Base-by-base conservation (phyloP, 2,797 vertebrate genomes). In the Protonibea diacanthus region DNA sequence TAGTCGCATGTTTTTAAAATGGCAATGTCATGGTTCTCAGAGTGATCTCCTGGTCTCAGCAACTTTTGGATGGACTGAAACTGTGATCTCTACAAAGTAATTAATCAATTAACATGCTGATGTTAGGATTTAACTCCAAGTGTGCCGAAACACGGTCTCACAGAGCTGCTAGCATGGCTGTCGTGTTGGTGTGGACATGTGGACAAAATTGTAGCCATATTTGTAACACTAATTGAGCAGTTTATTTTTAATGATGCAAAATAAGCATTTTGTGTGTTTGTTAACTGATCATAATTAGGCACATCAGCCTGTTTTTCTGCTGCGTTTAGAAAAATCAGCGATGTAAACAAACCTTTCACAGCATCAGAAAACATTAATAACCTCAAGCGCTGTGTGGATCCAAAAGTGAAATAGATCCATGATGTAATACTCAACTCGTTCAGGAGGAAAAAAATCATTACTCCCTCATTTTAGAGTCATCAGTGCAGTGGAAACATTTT, bases 401-500 rank as follows among this genome's bases (percentile, higher is more conserved):
- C 29, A 12, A 6, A 52, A 42, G 14, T 65, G 29, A 67, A 76
- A 67, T 15, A 38, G 6, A 76, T 70, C 38, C 21, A 29, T 9
- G 25, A 42, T 51, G 21, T 23, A 77, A 63, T 38, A 23, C 10
- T 57, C 2, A 44, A 49, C 33, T 57, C 3, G 23, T 23, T 65
- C 25, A 47, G 23, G 0, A 60, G 9, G 18, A 33, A 51, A 60
- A 52, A 60, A 65, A 61, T 44, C 17, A 18, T 33, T 45, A 4
- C 25, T 44, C 9, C 15, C 1, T 66, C 33, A 42, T 80, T 71
- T 83, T 45, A 44, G 52, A 62, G 3, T 18, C 14, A 56, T 77
- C 44, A 63, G 23, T 58, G 44, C 47, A 27, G 10, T 44, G 53
- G 61, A 65, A 86, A 80, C 49, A 59, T 51, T 79, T 78, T 40